phyloP scores from a whole-genome alignment of 2,888 invertebrate genomes.

The Drosophila fulvimacula region DNA sequence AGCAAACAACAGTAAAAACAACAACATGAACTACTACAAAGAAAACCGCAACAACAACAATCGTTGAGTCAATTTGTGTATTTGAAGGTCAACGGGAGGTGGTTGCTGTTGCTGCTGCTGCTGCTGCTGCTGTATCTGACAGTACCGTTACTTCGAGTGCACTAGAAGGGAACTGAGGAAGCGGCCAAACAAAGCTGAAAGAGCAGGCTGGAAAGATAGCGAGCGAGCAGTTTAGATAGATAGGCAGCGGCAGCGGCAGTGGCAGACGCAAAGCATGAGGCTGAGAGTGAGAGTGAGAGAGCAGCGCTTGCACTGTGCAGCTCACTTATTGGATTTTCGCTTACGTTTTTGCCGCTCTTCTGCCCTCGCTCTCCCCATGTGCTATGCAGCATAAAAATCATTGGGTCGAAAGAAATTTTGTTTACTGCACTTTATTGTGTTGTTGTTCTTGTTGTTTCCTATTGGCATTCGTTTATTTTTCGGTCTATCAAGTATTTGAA shows the following conservation, averaged over 20 bases:
- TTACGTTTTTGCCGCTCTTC: not conserved
- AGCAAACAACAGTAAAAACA: slow-evolving; percentile 1
- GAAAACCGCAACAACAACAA: slow-evolving; percentile 8
- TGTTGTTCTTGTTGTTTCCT: slow-evolving; percentile 17
- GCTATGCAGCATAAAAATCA: slow-evolving; percentile 38
- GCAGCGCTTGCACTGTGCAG: slow-evolving; percentile 1
- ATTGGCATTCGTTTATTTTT: slow-evolving; percentile 47
- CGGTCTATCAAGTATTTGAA: slow-evolving; percentile 50
- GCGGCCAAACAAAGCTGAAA: slow-evolving; percentile 33
- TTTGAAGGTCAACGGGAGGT: slow-evolving; percentile 61
- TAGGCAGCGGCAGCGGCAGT: not conserved
- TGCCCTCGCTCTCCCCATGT: not conserved
- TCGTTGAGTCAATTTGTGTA: slow-evolving; percentile 69
- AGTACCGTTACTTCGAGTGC: slow-evolving; percentile 48
- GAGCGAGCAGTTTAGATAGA: slow-evolving; percentile 4
- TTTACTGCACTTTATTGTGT: slow-evolving; percentile 42
- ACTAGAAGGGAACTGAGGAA: slow-evolving; percentile 53
- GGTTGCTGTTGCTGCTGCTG: slow-evolving; percentile 11
- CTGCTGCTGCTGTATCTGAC: slow-evolving; percentile 9
- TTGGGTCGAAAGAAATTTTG: slow-evolving; percentile 33
- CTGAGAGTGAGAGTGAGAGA: not conserved
- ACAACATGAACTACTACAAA: slow-evolving; percentile 3
- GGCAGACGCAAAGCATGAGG: too few species aligned
- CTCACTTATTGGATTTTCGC: slow-evolving; percentile 50
- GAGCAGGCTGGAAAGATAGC: slow-evolving; percentile 11